Conservation (phyloP, 2,888 invertebrate genomes). For the Blomia tropicalis region DNA sequence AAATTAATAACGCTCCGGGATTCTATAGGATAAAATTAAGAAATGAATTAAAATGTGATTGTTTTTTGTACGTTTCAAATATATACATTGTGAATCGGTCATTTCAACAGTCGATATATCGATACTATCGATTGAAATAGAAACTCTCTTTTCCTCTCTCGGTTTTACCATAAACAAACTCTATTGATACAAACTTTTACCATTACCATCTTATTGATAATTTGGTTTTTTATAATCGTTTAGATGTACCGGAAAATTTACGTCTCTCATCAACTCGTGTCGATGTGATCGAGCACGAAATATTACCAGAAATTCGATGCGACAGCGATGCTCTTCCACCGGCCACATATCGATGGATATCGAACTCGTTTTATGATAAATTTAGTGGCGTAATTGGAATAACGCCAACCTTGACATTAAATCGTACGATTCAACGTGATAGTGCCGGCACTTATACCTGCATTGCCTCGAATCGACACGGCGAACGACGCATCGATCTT, state of each 20-base stretch:
- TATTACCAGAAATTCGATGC: conserved; percentile 29
- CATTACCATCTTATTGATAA: background rate
- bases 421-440: conserved; percentile 49
- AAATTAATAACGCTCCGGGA: no score
- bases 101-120: no score
- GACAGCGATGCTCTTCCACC: conserved; percentile 36
- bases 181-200: background rate
- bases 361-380: conserved; percentile 39
- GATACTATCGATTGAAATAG: no score
- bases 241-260: conserved; percentile 67
- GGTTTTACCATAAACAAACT: background rate
- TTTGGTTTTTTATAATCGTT: no score
- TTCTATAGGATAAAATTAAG: no score
- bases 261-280: conserved; percentile 45
- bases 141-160: no score
- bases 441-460: conserved; percentile 63
- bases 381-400: conserved; percentile 40
- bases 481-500: conserved; percentile 50
- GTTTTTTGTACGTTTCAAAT: no score
- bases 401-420: conserved; percentile 43
- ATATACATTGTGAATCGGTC: no score
- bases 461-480: conserved; percentile 50
- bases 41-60: no score
- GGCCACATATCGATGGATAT: conserved; percentile 52
- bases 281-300: conserved; percentile 33